Conservation (phyloP, 2,113 vertebrate genomes). For the Microcebus jonahi region DNA sequence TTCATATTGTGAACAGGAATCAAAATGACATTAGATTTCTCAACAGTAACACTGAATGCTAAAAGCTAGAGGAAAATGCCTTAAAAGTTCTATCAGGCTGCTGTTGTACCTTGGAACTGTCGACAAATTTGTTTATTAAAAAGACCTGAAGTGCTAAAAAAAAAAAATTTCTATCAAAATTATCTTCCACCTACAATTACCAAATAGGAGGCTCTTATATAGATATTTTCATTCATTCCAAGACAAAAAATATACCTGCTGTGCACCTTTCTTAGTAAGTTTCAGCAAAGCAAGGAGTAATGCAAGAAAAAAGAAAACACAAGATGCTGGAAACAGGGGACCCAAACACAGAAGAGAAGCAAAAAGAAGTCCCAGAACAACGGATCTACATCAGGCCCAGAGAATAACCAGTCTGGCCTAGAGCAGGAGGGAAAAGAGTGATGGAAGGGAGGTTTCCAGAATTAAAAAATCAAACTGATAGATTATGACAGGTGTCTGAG, state of each 20-base stretch:
- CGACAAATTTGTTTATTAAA: no score
- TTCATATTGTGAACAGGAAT: conserved; percentile 25
- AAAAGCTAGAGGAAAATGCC: not conserved
- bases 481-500: not conserved
- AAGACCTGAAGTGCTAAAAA: no score
- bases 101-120: no score
- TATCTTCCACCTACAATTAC: conserved; percentile 4
- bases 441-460: not conserved
- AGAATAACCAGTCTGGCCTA: not conserved
- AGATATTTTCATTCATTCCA: conserved; percentile 20
- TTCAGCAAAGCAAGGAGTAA: conserved; percentile 9
- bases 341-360: not conserved
- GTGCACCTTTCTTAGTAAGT: conserved; percentile 23
- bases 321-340: not conserved
- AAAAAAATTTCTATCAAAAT: conserved; percentile 12
- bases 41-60: not conserved
- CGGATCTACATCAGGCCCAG: not conserved
- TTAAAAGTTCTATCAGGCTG: not conserved
- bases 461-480: not conserved
- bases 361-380: not conserved
- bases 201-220: not conserved
- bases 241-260: not conserved
- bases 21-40: not conserved
- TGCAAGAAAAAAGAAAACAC: not conserved
- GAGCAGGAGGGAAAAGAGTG: not conserved